Conservation (phyloP, 2,888 invertebrate species). For the Zygothrica quintamaculata region DNA sequence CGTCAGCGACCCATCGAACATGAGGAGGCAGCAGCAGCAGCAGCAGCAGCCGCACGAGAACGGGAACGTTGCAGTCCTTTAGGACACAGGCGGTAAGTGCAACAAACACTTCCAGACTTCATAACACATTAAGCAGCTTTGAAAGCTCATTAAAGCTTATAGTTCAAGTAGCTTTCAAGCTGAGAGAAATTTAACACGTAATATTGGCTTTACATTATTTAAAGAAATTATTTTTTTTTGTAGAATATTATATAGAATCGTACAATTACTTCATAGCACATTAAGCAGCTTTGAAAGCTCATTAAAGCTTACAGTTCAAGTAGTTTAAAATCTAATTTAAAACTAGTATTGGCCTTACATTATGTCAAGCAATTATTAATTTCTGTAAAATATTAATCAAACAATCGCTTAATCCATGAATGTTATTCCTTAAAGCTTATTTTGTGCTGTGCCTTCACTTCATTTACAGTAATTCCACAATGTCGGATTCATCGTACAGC, state of each 20-base stretch:
- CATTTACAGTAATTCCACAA: constrained; percentile 79
- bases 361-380: too few relatives aligned
- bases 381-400: too few relatives aligned
- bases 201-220: neutral
- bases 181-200: too few relatives aligned
- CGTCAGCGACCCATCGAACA: constrained; percentile 91
- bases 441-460: neutral
- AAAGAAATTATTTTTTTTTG: too few relatives aligned
- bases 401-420: too few relatives aligned
- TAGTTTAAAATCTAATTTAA: too few relatives aligned
- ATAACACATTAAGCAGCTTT: neutral
- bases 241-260: too few relatives aligned
- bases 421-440: neutral
- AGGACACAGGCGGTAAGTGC: constrained; percentile 79
- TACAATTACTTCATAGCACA: too few relatives aligned
- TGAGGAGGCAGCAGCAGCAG: constrained; percentile 86
- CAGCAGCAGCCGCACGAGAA: constrained; percentile 41
- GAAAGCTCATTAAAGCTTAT: constrained; percentile 2
- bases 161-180: neutral
- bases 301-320: neutral
- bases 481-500: constrained; percentile 84
- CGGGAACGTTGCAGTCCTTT: constrained; percentile 71
- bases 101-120: constrained; percentile 16
- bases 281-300: constrained; percentile 2
- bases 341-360: neutral